Base-by-base conservation (phyloP, 2,797 vertebrate genomes). In the Pagetopsis macropterus region DNA sequence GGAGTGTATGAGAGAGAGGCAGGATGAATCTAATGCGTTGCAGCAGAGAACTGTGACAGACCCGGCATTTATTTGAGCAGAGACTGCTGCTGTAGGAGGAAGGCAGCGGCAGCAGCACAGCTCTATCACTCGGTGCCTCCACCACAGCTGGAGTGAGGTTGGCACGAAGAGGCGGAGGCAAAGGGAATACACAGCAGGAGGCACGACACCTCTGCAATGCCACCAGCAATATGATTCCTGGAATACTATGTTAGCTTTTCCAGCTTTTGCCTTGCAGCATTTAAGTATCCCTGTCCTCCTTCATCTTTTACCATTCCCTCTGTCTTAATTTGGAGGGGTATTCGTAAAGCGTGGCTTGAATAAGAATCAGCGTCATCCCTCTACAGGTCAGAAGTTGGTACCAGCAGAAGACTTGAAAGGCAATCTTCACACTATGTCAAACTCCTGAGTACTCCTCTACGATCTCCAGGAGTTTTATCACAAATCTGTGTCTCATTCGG, bases 1-100 rank as follows among this genome's bases (percentile, higher is more conserved):
- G 75, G 86, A 78, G 84, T 81, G 83, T 77, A 82, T 79, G 84
- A 80, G 88, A 79, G 82, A 85, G 87, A 70, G 91, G 76, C 84
- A 87, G 89, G 84, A 84, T 92, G 90, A 91, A 90, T 91, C 89
- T 81, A 90, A 92, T 85, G 88, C 90, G 76, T 90, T 93, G 93
- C 93, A 92, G 93, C 89, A 92, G 84, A 92, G 91, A 89, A 89
- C 91, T 91, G 90, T 93, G 91, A 93, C 89, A 93, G 91, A 93
- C 87, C 89, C 86, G 88, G 87, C 91, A 88, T 91, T 93, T 93
- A 89, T 92, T 88, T 91, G 85, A 92, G 88, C 81, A 84, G 86
- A 90, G 90, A 86, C 87, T 87, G 88, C 91, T 88, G 88, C 82
- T 87, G 76, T 86, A 74, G 85, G 77, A 81, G 82, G 81, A 83